phyloP scores from a whole-genome alignment of 2,797 vertebrate species.

The Pangasius krempfi region DNA sequence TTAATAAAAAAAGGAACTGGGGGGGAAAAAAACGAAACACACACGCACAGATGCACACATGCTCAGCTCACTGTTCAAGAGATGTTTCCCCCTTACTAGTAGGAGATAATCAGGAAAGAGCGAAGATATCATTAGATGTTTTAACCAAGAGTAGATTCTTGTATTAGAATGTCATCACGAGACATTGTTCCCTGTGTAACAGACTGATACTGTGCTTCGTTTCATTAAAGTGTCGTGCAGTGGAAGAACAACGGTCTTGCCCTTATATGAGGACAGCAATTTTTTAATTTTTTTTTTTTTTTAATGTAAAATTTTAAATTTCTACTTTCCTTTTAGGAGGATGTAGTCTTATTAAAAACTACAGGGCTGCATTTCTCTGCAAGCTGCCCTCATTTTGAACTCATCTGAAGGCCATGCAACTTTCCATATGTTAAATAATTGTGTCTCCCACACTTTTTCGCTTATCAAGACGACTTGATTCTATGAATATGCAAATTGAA shows the following conservation, averaged over 20 bases:
- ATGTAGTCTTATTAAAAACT: background rate
- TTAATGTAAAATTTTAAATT: background rate
- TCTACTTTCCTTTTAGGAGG: background rate
- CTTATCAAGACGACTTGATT: background rate
- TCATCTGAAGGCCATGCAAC: background rate
- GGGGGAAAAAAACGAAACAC: background rate
- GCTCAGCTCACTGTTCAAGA: background rate
- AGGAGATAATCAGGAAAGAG: background rate
- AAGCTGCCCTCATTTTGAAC: background rate
- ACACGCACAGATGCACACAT: background rate
- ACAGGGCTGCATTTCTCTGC: background rate
- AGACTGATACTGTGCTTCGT: background rate
- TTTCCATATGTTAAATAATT: background rate
- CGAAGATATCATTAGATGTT: background rate
- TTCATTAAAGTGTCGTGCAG: background rate
- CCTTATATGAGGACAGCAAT: background rate
- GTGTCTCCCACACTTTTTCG: background rate
- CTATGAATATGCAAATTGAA: background rate
- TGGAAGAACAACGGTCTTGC: background rate
- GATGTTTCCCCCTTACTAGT: background rate
- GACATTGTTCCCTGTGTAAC: background rate
- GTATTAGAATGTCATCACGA: background rate
- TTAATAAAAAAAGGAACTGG: background rate
- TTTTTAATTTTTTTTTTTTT: background rate
- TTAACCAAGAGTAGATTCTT: no score